Conservation (phyloP, 1,140 invertebrate species). For the Temnothorax nylanderi region DNA sequence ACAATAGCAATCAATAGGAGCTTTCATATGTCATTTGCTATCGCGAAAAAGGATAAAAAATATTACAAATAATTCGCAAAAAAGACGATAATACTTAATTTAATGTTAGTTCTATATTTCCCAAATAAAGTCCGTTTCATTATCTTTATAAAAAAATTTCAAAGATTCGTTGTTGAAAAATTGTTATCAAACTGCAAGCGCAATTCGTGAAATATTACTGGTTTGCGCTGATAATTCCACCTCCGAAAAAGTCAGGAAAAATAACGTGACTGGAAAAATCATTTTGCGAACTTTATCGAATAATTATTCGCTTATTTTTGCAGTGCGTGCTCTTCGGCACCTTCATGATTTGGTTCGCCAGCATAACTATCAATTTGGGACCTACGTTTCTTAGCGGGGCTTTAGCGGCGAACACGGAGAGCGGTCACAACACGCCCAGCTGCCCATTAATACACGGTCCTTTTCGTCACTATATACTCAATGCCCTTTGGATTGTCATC, state of each 20-base stretch:
- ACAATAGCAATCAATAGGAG: background rate
- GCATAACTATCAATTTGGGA: conserved; percentile 95
- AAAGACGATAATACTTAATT: background rate
- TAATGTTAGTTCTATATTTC: background rate
- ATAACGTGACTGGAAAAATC: background rate
- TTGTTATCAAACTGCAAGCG: background rate
- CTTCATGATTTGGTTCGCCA: conserved; percentile 97
- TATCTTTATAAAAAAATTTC: background rate
- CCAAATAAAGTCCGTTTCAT: background rate
- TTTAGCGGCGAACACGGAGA: conserved; percentile 92
- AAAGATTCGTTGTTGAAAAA: background rate
- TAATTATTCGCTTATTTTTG: conserved; percentile 80
- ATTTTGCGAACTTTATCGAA: background rate
- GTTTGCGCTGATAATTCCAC: background rate
- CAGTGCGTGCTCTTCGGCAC: conserved; percentile 96
- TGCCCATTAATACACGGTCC: conserved; percentile 93
- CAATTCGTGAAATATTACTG: background rate
- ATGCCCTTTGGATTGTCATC: conserved; percentile 95
- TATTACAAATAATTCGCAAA: background rate
- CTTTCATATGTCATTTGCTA: background rate
- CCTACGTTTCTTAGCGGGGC: conserved; percentile 95
- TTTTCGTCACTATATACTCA: conserved; percentile 94
- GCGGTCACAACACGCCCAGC: conserved; percentile 91
- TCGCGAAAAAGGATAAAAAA: background rate
- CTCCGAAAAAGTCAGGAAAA: background rate